These are phyloP conservation scores for Jacana jacana DNA, from an alignment of 2,113 vertebrate genomes.

Conservation along the genomic window DNA sequence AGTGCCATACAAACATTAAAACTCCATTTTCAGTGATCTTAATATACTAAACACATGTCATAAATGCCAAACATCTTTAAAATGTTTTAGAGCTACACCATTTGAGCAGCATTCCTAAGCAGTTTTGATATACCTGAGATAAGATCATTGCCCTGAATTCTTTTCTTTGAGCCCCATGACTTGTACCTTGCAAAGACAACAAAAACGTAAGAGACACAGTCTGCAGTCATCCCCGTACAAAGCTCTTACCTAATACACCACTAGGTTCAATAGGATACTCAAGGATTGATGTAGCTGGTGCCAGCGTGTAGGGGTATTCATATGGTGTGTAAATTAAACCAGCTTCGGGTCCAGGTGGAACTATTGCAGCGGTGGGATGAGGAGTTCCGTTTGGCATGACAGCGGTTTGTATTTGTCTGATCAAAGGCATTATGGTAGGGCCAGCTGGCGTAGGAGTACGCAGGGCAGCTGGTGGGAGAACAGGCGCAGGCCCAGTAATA, in stretches of 20 bases:
- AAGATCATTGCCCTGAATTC: neutral
- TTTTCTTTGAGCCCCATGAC: neutral
- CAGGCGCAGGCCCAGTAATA: slow-evolving; percentile 91
- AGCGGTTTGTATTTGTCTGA: slow-evolving; percentile 98
- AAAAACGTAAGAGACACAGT: neutral
- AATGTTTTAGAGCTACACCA: neutral
- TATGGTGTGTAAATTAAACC: slow-evolving; percentile 98
- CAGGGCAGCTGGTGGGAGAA: slow-evolving; percentile 87
- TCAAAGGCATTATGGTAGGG: slow-evolving; percentile 97
- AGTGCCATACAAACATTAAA: neutral
- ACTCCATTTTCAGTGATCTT: neutral
- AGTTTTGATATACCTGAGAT: neutral
- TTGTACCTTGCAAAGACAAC: neutral
- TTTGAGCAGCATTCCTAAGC: neutral
- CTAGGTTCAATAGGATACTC: slow-evolving; percentile 98
- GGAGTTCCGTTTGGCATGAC: slow-evolving; percentile 92
- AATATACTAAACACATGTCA: neutral
- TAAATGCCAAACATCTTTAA: neutral
- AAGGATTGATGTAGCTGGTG: slow-evolving; percentile 94
- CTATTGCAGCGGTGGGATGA: slow-evolving; percentile 88
- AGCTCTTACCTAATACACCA: slow-evolving; percentile 94
- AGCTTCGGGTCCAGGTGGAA: slow-evolving; percentile 91
- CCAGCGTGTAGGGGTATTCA: slow-evolving; percentile 96
- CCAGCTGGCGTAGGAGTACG: slow-evolving; percentile 89
- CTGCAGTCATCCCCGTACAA: neutral